Evolutionary conservation across 2,888 invertebrate species (phyloP).

Genomic region (Cyclophora albipunctata): DNA sequence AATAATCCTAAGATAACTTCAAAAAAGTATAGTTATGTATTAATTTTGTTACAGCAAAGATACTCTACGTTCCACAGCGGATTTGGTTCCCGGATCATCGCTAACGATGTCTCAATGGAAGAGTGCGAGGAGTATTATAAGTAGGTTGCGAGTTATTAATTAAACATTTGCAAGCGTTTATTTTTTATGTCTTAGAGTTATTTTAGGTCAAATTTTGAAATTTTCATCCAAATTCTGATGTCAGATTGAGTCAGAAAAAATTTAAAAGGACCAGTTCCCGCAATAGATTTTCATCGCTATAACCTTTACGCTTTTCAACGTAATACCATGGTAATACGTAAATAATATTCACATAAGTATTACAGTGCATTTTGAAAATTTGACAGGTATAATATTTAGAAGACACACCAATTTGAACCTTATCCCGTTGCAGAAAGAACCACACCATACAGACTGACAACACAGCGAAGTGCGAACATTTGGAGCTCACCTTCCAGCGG

Average conservation of each 20-base stretch:
- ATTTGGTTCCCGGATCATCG: constrained; percentile 73
- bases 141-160: constrained; percentile 28
- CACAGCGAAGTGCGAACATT: constrained; percentile 40
- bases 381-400: too few species aligned
- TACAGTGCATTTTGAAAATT: too few species aligned
- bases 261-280: not conserved
- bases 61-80: constrained; percentile 75
- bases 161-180: not conserved
- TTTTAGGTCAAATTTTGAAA: not conserved
- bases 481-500: constrained; percentile 54
- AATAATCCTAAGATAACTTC: too few species aligned
- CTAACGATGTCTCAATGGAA: constrained; percentile 71
- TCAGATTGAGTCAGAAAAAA: not conserved
- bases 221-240: not conserved
- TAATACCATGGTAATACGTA: too few species aligned
- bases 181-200: not conserved
- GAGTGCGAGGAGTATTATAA: constrained; percentile 73
- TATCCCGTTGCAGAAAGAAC: constrained; percentile 49
- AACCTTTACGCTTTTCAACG: too few species aligned
- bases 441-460: constrained; percentile 33
- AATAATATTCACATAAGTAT: too few species aligned
- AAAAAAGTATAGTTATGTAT: too few species aligned
- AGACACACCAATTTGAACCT: not conserved
- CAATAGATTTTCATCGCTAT: too few species aligned
- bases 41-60: constrained; percentile 63